Percentiles rank a stretch among this genome's conserved stretches.
phyloP scores from a whole-genome alignment of 2,797 vertebrate genomes.

The Malacoraja senta region DNA sequence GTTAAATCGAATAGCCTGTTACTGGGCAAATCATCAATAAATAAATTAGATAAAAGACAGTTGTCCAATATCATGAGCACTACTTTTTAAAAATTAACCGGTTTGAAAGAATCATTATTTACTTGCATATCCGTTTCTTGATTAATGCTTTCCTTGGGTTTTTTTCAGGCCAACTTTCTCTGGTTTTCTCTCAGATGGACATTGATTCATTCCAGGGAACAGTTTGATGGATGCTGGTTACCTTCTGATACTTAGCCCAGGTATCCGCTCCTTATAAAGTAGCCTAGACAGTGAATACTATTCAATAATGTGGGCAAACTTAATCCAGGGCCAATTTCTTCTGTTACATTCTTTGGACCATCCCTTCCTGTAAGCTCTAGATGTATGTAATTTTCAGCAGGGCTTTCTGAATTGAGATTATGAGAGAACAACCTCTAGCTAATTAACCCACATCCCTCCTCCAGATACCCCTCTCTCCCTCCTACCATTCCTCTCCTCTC shows the following conservation, averaged over 20 bases:
- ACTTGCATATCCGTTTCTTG: background rate
- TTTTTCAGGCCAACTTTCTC: background rate
- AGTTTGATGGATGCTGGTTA: background rate
- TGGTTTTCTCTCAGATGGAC: background rate
- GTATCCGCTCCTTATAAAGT: background rate
- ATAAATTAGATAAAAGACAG: constrained; percentile 25
- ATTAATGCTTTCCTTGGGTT: background rate
- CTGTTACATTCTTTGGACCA: background rate
- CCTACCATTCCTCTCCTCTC: background rate
- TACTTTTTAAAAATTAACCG: constrained; percentile 9
- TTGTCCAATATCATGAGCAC: constrained; percentile 16
- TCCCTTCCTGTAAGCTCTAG: background rate
- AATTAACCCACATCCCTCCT: background rate
- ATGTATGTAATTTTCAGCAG: background rate
- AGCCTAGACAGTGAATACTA: background rate
- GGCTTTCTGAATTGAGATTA: background rate
- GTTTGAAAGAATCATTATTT: constrained; percentile 23
- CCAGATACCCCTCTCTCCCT: background rate
- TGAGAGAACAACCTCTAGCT: no score
- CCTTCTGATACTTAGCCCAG: background rate
- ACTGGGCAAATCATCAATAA: constrained; percentile 13
- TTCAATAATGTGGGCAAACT: background rate
- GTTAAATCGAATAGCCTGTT: background rate
- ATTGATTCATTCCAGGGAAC: background rate
- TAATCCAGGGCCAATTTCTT: background rate